Evolutionary conservation across 2,113 vertebrate species (phyloP).

Genomic region (Pteropus alecto): DNA sequence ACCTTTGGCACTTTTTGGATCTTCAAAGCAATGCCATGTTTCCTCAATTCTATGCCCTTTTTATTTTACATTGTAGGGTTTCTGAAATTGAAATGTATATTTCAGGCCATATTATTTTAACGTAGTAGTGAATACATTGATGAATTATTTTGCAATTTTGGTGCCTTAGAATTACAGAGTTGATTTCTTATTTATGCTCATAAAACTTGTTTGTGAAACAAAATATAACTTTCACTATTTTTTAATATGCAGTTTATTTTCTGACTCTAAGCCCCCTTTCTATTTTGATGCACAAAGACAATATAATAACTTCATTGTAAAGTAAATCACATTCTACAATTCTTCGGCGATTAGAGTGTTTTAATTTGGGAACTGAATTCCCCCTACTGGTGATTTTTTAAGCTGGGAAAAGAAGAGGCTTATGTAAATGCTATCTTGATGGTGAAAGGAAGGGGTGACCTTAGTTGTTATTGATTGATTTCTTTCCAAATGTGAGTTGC

Average conservation of each 20-base stretch:
- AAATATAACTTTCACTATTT: neutral
- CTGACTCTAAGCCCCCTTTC: neutral
- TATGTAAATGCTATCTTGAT: neutral
- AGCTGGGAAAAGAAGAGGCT: neutral
- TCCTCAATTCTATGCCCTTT: neutral
- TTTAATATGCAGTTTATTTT: neutral
- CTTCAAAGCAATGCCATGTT: neutral
- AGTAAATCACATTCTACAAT: neutral
- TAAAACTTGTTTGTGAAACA: neutral
- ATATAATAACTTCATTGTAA: neutral
- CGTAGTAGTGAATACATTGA: neutral
- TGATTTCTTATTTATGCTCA: neutral
- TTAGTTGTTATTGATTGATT: neutral
- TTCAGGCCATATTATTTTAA: neutral
- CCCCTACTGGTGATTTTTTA: neutral
- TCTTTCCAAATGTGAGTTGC: neutral
- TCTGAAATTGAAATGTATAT: neutral
- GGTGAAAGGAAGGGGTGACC: neutral
- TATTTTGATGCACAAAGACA: neutral
- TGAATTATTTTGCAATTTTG: neutral
- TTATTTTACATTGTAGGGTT: neutral
- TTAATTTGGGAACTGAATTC: neutral
- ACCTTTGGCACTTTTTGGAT: neutral
- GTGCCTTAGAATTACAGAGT: neutral
- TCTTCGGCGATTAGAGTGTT: neutral